Evolutionary conservation across 1,140 invertebrate genomes (phyloP).

Genomic region (Diorhabda sublineata): DNA sequence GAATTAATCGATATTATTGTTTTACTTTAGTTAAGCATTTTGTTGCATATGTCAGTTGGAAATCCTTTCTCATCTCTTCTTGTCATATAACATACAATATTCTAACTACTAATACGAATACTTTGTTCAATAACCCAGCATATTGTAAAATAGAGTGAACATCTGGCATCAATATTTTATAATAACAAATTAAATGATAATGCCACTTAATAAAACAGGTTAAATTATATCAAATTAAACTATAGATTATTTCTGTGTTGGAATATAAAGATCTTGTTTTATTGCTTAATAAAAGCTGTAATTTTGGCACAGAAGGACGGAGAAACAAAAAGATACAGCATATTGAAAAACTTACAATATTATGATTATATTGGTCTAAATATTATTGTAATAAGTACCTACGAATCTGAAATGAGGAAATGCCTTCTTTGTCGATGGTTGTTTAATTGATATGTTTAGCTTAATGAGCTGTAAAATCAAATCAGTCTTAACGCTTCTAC

Average conservation of each 20-base stretch:
- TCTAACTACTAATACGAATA: too few species aligned
- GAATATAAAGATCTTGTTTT: too few species aligned
- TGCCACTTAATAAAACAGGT: not conserved
- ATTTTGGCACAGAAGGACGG: conserved; percentile 23
- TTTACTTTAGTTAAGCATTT: too few species aligned
- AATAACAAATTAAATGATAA: not conserved
- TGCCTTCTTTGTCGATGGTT: conserved; percentile 11
- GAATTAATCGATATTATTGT: too few species aligned
- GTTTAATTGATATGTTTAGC: conserved; percentile 21
- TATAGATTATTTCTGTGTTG: too few species aligned
- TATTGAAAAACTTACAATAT: conserved; percentile 19
- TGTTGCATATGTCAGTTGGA: too few species aligned
- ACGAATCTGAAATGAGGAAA: conserved; percentile 4
- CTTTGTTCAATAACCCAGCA: too few species aligned
- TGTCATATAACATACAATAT: too few species aligned
- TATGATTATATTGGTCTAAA: conserved; percentile 7
- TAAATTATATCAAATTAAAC: not conserved
- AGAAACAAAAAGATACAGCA: conserved; percentile 19
- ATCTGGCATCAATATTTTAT: too few species aligned
- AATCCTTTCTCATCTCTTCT: too few species aligned
- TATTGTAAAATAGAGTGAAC: too few species aligned
- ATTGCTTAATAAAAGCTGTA: not conserved
- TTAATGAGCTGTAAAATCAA: conserved; percentile 9
- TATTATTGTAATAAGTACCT: conserved; percentile 7
- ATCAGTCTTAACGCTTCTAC: conserved; percentile 14